These are phyloP conservation scores for Apamea crenata DNA, from an alignment of 2,888 invertebrate species.

Conservation along the genomic window DNA sequence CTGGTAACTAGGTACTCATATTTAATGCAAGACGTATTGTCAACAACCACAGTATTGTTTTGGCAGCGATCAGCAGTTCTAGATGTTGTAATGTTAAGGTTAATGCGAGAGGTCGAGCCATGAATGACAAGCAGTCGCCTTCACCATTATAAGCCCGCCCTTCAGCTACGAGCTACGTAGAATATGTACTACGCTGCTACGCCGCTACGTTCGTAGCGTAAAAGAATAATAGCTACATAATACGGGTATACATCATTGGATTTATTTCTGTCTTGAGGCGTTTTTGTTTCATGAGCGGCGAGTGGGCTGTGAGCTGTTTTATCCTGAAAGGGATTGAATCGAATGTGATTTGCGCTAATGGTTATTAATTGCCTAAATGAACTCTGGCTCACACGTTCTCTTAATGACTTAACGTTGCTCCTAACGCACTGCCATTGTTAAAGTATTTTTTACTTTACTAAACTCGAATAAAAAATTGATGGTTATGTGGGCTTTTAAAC, in stretches of 20 bases:
- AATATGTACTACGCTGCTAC: slow-evolving; percentile 15
- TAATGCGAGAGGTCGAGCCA: not conserved
- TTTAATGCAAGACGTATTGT: slow-evolving; percentile 8
- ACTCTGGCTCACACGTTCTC: not conserved
- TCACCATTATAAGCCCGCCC: not conserved
- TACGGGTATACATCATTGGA: slow-evolving; percentile 14
- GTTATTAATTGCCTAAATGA: slow-evolving; percentile 38
- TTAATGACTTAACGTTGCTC: not conserved
- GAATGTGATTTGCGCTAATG: slow-evolving; percentile 38
- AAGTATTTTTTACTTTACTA: not conserved
- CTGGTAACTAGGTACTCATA: not conserved
- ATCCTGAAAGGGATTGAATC: slow-evolving; percentile 19
- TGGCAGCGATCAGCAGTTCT: slow-evolving; percentile 12
- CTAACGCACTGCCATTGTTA: not conserved
- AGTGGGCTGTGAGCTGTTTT: slow-evolving; percentile 15
- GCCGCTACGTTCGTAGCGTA: slow-evolving; percentile 10
- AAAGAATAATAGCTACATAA: slow-evolving; percentile 37
- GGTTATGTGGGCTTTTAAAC: not conserved
- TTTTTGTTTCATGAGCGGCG: slow-evolving; percentile 16
- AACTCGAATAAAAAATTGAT: not conserved
- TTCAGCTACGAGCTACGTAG: slow-evolving; percentile 15
- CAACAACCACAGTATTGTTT: slow-evolving; percentile 12
- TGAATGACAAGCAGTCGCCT: not conserved
- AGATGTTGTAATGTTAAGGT: not conserved
- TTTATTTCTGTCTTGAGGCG: slow-evolving; percentile 19